Evolutionary conservation across 2,797 vertebrate species (phyloP).

Genomic region (Galaxias olidus): DNA sequence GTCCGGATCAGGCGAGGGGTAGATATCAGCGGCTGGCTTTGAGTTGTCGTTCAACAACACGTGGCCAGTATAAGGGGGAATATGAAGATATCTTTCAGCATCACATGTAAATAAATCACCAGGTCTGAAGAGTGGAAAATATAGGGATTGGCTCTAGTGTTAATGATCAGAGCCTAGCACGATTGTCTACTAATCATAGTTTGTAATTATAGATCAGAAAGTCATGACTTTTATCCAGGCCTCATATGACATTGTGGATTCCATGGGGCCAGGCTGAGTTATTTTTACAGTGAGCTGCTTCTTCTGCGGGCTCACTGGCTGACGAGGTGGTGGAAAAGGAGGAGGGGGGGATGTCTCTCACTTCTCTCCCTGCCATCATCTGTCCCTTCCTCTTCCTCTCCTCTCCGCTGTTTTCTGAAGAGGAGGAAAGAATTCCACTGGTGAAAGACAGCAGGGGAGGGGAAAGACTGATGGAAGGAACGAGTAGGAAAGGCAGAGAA

Average conservation of each 20-base stretch:
- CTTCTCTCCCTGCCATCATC: constrained; percentile 52
- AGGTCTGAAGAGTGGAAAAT: background rate
- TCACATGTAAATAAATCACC: background rate
- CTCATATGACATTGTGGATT: constrained; percentile 51
- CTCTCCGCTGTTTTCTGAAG: constrained; percentile 16
- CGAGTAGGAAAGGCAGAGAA: background rate
- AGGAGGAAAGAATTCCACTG: constrained; percentile 25
- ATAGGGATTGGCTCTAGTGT: too few relatives aligned
- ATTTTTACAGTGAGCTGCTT: constrained; percentile 50
- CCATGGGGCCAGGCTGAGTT: constrained; percentile 36
- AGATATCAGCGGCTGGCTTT: background rate
- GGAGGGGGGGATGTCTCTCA: constrained; percentile 44
- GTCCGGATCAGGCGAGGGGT: background rate
- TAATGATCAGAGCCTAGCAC: constrained; percentile 1
- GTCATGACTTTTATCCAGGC: constrained; percentile 10
- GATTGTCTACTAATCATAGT: background rate
- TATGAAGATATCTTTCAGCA: background rate
- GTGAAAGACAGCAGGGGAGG: constrained; percentile 48
- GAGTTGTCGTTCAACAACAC: background rate
- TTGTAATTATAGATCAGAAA: constrained; percentile 9
- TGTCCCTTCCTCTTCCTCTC: constrained; percentile 50
- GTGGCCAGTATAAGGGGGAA: background rate
- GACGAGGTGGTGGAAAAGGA: constrained; percentile 31
- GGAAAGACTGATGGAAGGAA: constrained; percentile 37
- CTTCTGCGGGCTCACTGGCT: constrained; percentile 41